phyloP scores from a whole-genome alignment of 2,113 vertebrate genomes.

The Neolamprologus kungweensis region DNA sequence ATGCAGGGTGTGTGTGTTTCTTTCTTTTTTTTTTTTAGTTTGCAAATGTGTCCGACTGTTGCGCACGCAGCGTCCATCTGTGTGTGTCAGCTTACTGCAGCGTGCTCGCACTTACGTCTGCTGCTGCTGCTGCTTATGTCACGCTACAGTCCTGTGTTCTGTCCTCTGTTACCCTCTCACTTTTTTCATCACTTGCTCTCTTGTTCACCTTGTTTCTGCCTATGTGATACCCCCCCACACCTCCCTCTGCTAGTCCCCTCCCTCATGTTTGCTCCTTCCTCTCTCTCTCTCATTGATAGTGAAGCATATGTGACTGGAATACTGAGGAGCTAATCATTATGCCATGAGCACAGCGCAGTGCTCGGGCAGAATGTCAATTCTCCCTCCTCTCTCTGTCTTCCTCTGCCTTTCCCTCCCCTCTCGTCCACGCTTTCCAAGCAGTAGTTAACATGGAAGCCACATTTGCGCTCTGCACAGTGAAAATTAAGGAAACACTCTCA shows the following conservation, averaged over 20 bases:
- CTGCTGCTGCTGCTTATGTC: constrained; percentile 27
- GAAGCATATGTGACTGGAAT: constrained; percentile 72
- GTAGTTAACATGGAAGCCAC: constrained; percentile 54
- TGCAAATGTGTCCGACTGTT: not conserved
- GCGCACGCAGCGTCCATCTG: not conserved
- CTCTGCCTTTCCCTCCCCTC: constrained; percentile 21
- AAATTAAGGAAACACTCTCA: constrained; percentile 6
- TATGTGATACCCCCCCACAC: not conserved
- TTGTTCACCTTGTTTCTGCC: constrained; percentile 52
- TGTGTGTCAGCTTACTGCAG: constrained; percentile 6
- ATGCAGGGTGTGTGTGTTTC: not conserved
- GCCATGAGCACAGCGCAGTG: constrained; percentile 62
- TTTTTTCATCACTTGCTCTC: constrained; percentile 15
- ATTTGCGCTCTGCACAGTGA: constrained; percentile 15
- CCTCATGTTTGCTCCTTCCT: constrained; percentile 22
- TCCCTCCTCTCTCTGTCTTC: constrained; percentile 25
- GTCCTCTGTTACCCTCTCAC: constrained; percentile 30
- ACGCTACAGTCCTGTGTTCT: constrained; percentile 2
- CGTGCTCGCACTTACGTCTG: not conserved
- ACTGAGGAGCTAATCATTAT: constrained; percentile 77
- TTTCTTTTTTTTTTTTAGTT: not conserved
- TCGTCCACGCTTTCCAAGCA: constrained; percentile 47
- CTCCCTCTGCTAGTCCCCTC: not conserved
- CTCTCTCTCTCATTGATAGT: constrained; percentile 71
- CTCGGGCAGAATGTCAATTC: constrained; percentile 72